Base-by-base conservation (phyloP, 2,888 invertebrate genomes). In the Drosophila stalkeri region DNA sequence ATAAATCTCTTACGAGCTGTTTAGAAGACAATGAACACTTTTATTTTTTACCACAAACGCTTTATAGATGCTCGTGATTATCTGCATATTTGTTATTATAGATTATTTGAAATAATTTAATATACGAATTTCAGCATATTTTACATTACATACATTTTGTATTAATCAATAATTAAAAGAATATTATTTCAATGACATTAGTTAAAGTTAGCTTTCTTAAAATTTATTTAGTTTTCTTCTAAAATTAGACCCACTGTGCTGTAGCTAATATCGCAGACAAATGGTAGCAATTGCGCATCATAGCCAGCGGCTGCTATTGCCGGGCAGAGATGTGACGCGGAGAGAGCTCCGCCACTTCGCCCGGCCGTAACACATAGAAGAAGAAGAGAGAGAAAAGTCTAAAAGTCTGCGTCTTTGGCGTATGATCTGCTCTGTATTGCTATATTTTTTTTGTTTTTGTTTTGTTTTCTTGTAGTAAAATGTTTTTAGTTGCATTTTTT, bases 331-430 rank as follows among this genome's bases (percentile, higher is more conserved):
- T 23, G 18, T 35, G 64, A 62, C 46, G n/a, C 35, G 71, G 65
- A 12, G 39, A 18, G 52, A 52, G 55, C 60, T 78, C 47, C 47
- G 9, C 23, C 33, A 49, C 64, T 20, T 7, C 64, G 77, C 23
- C 75, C 82, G 86, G 82, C 87, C 84, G 84, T 80, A 89, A 86
- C 89, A 75, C 77, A 27, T 6, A n/a, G n/a, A n/a, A n/a, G n/a
- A n/a, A n/a, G 27, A 1, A 3, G 27, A 63, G 57, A 75, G 84
- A 89, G 83, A 86, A 88, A 82, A 64, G 62, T 60, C 56, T 64
- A 86, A 88, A 82, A 64, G 62, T 60, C 56, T 64, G 43, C 43
- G 52, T 27, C 39, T 23, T 9, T 12, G 14, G 35, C 47, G 35
- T 61, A 59, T 56, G 76, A 64, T 64, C 67, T 71, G 76, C 59